Conservation (phyloP, 92 coral and sea anemone species). For the Porites lobata region DNA sequence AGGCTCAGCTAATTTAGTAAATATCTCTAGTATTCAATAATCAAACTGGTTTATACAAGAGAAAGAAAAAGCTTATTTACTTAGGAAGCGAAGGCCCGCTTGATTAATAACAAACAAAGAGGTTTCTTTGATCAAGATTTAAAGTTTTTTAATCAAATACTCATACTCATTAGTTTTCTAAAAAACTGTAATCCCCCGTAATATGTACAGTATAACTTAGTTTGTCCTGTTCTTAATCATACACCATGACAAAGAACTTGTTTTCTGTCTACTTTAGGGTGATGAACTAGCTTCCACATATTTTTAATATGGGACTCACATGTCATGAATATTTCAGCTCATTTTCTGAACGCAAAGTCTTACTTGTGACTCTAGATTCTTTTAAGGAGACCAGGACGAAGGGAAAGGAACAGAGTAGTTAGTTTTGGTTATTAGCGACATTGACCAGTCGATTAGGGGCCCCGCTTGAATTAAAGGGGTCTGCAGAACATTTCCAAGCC, state of each 20-base stretch:
- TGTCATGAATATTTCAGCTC: conserved; percentile 49
- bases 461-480: not conserved
- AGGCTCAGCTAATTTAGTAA: not conserved
- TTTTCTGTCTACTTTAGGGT: too few species aligned
- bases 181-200: conserved; percentile 1
- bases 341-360: conserved; percentile 61
- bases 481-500: conserved; percentile 7
- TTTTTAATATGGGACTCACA: not conserved
- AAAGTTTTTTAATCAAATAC: not conserved
- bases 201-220: not conserved
- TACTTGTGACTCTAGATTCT: conserved; percentile 7
- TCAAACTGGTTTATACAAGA: conserved; percentile 2
- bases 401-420: conserved; percentile 43
- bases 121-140: not conserved
- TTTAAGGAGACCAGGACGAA: conserved; percentile 51
- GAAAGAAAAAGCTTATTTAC: conserved; percentile 26
- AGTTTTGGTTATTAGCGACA: conserved; percentile 39
- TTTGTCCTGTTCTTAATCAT: not conserved
- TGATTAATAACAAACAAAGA: conserved; percentile 31
- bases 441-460: conserved; percentile 41
- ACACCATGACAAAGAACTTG: not conserved
- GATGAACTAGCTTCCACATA: not conserved
- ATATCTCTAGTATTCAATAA: not conserved
- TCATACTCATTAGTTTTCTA: conserved; percentile 17
- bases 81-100: not conserved